Conservation (phyloP, 2,888 invertebrate species). For the Ormyrus nitidulus region DNA sequence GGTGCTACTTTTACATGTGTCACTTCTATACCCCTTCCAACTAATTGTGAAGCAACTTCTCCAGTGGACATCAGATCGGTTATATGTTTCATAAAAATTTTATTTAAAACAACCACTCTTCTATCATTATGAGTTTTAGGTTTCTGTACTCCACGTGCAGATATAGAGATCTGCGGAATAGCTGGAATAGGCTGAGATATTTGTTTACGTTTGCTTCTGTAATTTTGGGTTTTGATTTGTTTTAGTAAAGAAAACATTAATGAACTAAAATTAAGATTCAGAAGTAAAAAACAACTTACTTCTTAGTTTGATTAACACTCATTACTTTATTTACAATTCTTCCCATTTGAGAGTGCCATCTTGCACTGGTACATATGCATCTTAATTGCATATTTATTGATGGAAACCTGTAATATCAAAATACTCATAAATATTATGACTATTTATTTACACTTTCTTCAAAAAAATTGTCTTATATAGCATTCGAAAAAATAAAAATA, state of each 20-base stretch:
- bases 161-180: neutral
- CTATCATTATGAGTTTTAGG: conserved; percentile 77
- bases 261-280: conserved; percentile 5
- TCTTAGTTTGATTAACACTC: conserved; percentile 22
- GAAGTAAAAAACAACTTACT: conserved; percentile 23
- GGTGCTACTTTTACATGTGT: conserved; percentile 83
- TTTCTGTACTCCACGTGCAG: neutral
- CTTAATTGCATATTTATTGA: conserved; percentile 27
- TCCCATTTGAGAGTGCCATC: conserved; percentile 35
- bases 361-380: conserved; percentile 39
- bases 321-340: conserved; percentile 53
- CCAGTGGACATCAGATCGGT: conserved; percentile 88
- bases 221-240: conserved; percentile 18
- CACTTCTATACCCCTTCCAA: conserved; percentile 84
- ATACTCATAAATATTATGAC: too few species aligned
- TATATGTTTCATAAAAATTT: conserved; percentile 88
- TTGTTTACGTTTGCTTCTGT: neutral
- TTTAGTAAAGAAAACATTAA: neutral
- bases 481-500: too few species aligned
- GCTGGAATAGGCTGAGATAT: neutral
- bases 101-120: conserved; percentile 83
- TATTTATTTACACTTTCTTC: too few species aligned
- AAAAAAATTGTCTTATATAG: too few species aligned
- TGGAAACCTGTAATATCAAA: neutral
- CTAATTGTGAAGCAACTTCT: conserved; percentile 77